Evolutionary conservation across 2,113 vertebrate species (phyloP).

Genomic region (Psilopsiagon aurifrons): DNA sequence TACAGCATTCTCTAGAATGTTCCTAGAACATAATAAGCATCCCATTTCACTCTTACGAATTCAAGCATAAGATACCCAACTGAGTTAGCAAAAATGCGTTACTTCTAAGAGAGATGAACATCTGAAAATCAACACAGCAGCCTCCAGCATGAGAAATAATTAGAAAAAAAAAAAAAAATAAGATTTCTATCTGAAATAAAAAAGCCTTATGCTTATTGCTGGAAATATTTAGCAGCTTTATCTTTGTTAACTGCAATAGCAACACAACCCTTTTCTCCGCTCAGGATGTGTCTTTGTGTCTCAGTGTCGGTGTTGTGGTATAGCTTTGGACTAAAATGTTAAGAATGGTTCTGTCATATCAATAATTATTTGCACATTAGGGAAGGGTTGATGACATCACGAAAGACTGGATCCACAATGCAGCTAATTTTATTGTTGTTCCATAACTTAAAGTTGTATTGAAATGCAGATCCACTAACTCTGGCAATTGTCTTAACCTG

Average conservation of each 20-base stretch:
- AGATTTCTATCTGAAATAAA: background rate
- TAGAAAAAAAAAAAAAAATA: conserved; percentile 59
- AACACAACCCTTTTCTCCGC: background rate
- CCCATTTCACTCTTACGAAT: conserved; percentile 38
- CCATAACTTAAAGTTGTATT: background rate
- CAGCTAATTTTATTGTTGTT: background rate
- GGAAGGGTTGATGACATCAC: background rate
- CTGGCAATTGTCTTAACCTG: background rate
- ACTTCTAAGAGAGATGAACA: conserved; percentile 27
- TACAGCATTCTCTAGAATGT: conserved; percentile 19
- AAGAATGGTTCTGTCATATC: background rate
- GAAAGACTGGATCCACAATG: background rate
- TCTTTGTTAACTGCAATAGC: background rate
- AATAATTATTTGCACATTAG: background rate
- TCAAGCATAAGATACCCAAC: background rate
- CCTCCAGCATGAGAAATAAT: conserved; percentile 43
- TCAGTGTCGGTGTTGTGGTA: background rate
- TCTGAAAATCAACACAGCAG: conserved; percentile 22
- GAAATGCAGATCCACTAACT: background rate
- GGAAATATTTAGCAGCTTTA: background rate
- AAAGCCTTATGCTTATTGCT: conserved; percentile 19
- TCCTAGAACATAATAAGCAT: conserved; percentile 37
- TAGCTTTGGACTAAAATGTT: background rate
- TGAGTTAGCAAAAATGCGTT: conserved; percentile 53
- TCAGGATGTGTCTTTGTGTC: background rate